Evolutionary conservation across 1,140 invertebrate species (phyloP).

Genomic region (Ylistrum balloti): DNA sequence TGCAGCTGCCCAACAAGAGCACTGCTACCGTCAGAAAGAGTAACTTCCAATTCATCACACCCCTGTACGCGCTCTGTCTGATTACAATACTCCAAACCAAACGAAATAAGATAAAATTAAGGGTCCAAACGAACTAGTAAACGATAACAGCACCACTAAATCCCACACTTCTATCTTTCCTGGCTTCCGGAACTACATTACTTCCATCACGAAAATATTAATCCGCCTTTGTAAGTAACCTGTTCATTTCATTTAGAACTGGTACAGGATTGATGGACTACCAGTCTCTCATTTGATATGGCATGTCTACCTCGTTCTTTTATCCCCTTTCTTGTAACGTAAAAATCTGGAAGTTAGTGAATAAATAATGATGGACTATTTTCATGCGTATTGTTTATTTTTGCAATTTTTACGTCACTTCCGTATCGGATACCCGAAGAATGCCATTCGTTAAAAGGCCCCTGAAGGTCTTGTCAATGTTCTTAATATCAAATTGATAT

Average conservation of each 20-base stretch:
- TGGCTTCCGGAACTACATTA: slow-evolving; percentile 37
- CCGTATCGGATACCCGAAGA: slow-evolving; percentile 21
- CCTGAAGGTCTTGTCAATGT: background rate
- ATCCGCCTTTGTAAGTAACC: slow-evolving; percentile 28
- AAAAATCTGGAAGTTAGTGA: background rate
- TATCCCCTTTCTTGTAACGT: background rate
- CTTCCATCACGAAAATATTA: background rate
- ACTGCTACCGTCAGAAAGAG: slow-evolving; percentile 31
- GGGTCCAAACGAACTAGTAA: slow-evolving; percentile 7
- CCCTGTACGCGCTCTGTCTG: slow-evolving; percentile 22
- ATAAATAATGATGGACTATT: slow-evolving; percentile 17
- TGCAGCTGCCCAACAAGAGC: background rate
- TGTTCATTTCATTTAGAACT: background rate
- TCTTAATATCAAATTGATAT: no score
- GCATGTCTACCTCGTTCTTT: background rate
- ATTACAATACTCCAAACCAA: background rate
- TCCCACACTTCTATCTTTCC: background rate
- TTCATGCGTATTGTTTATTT: slow-evolving; percentile 39
- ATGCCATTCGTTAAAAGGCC: background rate
- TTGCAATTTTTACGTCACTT: slow-evolving; percentile 29
- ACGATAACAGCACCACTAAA: background rate
- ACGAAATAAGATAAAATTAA: background rate
- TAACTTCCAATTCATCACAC: slow-evolving; percentile 10
- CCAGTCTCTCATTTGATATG: background rate
- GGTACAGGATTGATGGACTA: background rate